Conservation (phyloP, 2,113 vertebrate species). For the Panthera leo region DNA sequence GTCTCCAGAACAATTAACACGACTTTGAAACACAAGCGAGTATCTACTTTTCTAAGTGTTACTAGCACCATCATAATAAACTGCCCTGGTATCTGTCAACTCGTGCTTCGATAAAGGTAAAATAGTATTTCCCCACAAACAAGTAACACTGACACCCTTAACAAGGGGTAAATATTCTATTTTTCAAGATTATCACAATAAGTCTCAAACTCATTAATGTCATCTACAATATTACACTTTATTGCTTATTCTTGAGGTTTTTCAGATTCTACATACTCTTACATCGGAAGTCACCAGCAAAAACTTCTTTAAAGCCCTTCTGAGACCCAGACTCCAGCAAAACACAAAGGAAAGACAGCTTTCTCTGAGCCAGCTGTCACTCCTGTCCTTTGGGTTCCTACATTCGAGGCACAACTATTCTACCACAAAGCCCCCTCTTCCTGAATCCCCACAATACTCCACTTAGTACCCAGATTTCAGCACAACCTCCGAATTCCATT, state of each 20-base stretch:
- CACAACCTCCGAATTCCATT: neutral
- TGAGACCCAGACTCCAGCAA: neutral
- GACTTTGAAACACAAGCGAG: neutral
- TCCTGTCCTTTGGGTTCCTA: neutral
- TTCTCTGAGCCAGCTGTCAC: neutral
- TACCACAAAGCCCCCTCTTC: neutral
- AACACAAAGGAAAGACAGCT: neutral
- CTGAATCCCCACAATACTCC: neutral
- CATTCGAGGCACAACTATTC: neutral
- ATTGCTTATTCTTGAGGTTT: neutral
- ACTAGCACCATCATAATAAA: neutral
- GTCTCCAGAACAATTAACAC: neutral
- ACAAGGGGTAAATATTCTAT: neutral
- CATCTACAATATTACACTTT: neutral
- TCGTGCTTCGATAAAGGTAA: neutral
- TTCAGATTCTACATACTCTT: neutral
- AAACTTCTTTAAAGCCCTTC: neutral
- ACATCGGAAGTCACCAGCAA: neutral
- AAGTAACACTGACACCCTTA: neutral
- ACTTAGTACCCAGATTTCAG: neutral
- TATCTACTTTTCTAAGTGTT: neutral
- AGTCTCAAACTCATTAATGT: neutral
- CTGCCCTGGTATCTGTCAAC: neutral
- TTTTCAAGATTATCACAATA: neutral
- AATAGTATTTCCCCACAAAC: neutral